Evolutionary conservation across 2,113 vertebrate species (phyloP), one percentile per base, ranked within the genome.

Genomic region (Montifringilla adamsi): DNA sequence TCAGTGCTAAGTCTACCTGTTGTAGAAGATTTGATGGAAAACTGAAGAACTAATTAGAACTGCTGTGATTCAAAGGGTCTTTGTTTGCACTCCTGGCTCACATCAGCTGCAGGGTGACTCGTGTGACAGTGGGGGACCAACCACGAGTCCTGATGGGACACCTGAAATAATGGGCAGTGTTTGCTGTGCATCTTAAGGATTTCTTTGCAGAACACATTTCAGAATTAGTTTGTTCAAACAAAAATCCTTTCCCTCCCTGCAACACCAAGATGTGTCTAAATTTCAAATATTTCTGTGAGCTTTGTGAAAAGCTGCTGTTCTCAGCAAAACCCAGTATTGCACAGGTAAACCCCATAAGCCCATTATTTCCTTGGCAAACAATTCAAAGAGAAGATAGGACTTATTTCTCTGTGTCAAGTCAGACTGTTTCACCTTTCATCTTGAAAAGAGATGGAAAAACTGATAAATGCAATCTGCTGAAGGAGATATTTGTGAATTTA

Each of bases 381-480:
- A 79, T 88, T 94, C 94, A 94, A 96, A 97, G 95, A 72, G 86
- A 95, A 90, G 63, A 82, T 49, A 46, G 87, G 33, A 59, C 90
- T 95, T 74, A 81, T 84, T 90, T 84, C 89, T 94, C 82, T 88
- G 56, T 94, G 95, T 80, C 73, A 76, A 89, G 82, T 76, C 62
- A 84, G 62, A 64, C 7, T 76, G 23, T 89, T 95, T 84, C 93
- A 94, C 62, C 89, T 97, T 97, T 96, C 87, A 95, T 96, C 94
- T 94, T 55, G 53, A 97, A 95, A 91, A 90, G 81, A 96, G 96
- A 97, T 92, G 92, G 83, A 78, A 88, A 80, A 70, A 14, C 87
- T 78, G 96, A 97, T 94, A 96, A 94, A 30, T 39, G 37, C 33
- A 86, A 88, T 77, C 94, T 58, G 41, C 72, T 70, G 84, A 87